phyloP scores from a whole-genome alignment of 2,888 invertebrate genomes.

The Lithosia quadra region DNA sequence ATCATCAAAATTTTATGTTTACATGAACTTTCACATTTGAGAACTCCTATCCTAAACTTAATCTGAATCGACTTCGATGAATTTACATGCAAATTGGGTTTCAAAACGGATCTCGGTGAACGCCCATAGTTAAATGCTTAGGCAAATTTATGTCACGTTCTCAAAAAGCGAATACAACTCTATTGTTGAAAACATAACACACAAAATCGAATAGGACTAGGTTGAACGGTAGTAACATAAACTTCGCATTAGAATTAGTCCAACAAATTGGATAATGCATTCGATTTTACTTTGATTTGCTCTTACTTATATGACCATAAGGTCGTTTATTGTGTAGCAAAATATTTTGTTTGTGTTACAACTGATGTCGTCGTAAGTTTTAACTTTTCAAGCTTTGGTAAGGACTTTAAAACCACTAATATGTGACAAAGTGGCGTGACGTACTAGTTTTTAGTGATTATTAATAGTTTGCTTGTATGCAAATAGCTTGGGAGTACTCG shows the following conservation, averaged over 20 bases:
- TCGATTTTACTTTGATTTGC: conserved; percentile 46
- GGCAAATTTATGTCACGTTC: conserved; percentile 42
- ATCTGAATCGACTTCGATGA: conserved; percentile 78
- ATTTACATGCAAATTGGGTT: conserved; percentile 85
- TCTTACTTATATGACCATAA: conserved; percentile 35
- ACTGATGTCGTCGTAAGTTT: conserved; percentile 48
- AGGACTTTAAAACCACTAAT: conserved; percentile 58
- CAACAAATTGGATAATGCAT: conserved; percentile 58
- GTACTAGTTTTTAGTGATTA: conserved; percentile 49
- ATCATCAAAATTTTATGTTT: conserved; percentile 5
- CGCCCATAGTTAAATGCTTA: conserved; percentile 74
- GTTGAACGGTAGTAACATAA: conserved; percentile 33
- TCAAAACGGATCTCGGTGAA: conserved; percentile 75
- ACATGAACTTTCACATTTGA: conserved; percentile 50
- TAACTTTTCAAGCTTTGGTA: conserved; percentile 61
- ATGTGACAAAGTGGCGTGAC: conserved; percentile 58
- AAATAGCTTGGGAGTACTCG: not conserved
- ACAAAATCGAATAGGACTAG: conserved; percentile 28
- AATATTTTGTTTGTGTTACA: conserved; percentile 21
- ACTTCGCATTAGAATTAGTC: conserved; percentile 62
- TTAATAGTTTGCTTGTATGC: conserved; percentile 46
- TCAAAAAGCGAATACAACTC: conserved; percentile 12
- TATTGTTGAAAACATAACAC: conserved; percentile 24
- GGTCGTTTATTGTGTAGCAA: conserved; percentile 43
- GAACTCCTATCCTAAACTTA: conserved; percentile 72